These are phyloP conservation scores for Drosophila neoperkinsi DNA, from an alignment of 2,888 invertebrate genomes.

Conservation along the genomic window DNA sequence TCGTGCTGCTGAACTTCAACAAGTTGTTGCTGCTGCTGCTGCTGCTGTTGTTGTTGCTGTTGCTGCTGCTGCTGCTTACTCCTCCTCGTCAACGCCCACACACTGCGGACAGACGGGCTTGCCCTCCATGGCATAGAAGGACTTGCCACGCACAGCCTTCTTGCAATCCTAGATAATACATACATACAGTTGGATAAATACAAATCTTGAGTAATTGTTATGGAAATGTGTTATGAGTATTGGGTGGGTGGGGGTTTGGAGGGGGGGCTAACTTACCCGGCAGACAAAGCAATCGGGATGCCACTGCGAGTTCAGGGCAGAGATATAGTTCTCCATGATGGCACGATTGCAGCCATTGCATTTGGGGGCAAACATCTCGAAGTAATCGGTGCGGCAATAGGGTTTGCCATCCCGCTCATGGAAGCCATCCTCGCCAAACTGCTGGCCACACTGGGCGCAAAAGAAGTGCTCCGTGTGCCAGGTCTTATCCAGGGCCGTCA, in stretches of 20 bases:
- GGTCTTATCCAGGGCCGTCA: slow-evolving; percentile 98
- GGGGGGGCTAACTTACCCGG: slow-evolving; percentile 90
- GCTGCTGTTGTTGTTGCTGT: background rate
- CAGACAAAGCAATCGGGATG: slow-evolving; percentile 99
- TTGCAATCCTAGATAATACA: slow-evolving; percentile 93
- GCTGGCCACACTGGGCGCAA: slow-evolving; percentile 98
- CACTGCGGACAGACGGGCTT: slow-evolving; percentile 98
- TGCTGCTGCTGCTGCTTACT: slow-evolving; percentile 76
- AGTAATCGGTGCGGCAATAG: slow-evolving; percentile 98
- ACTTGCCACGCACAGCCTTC: slow-evolving; percentile 95
- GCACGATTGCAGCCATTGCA: slow-evolving; percentile 98
- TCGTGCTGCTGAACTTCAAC: slow-evolving; percentile 63
- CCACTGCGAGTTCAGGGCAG: slow-evolving; percentile 98
- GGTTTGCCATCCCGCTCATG: slow-evolving; percentile 98
- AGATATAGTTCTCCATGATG: slow-evolving; percentile 99
- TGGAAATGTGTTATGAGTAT: background rate
- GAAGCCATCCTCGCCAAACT: slow-evolving; percentile 99
- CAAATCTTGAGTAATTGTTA: slow-evolving; percentile 63
- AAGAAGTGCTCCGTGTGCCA: slow-evolving; percentile 99
- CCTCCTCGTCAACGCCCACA: slow-evolving; percentile 96
- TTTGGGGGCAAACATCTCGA: slow-evolving; percentile 99
- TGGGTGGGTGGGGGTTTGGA: background rate
- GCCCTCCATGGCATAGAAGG: slow-evolving; percentile 98
- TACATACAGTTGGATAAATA: slow-evolving; percentile 29
- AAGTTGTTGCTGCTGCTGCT: slow-evolving; percentile 41